These are phyloP conservation scores for Trimorus sp. DNA, from an alignment of 2,888 invertebrate genomes.

Conservation along the genomic window DNA sequence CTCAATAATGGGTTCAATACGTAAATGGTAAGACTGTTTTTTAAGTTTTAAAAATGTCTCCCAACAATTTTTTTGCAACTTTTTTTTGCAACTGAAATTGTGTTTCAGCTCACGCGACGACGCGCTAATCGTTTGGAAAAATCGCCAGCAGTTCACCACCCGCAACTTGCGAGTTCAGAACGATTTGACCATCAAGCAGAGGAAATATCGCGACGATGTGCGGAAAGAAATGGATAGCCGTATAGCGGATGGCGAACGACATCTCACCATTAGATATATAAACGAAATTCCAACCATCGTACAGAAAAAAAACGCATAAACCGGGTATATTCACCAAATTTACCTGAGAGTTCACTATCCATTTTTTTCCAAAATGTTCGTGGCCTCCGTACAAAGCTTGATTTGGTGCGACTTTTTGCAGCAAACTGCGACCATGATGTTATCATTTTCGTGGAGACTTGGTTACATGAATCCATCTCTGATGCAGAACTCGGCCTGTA, in stretches of 20 bases:
- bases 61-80: no score
- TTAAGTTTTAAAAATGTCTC: no score
- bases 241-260: neutral
- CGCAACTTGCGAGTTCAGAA: neutral
- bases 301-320: neutral
- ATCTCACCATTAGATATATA: neutral
- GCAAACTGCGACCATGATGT: neutral
- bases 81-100: no score
- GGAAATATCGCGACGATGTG: neutral
- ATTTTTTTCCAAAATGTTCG: slow-evolving; percentile 1
- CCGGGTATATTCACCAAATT: neutral
- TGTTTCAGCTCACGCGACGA: neutral
- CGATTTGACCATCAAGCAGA: neutral
- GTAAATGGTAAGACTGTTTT: no score
- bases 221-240: neutral
- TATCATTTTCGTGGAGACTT: neutral
- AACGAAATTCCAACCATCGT: neutral
- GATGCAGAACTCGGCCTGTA: neutral
- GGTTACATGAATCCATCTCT: neutral
- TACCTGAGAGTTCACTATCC: neutral
- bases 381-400: neutral
- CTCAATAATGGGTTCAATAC: no score
- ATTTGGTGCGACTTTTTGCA: neutral
- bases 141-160: neutral
- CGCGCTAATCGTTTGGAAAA: neutral